Evolutionary conservation across 2,113 vertebrate genomes (phyloP), one percentile per base, ranked within the genome.

Genomic region (Tyrannus savana): DNA sequence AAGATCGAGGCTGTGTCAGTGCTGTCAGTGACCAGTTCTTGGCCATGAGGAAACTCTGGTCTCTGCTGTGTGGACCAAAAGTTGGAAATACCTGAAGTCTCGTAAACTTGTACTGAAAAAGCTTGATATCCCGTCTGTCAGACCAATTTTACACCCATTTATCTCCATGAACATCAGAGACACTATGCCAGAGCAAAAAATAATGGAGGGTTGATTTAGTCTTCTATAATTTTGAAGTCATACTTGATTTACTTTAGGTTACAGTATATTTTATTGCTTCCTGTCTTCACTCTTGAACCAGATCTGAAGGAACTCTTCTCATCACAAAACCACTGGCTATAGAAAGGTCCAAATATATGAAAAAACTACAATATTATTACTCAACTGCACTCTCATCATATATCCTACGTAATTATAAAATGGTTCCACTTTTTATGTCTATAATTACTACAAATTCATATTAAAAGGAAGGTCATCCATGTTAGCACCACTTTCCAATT

Each of bases 381-480:
- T 86, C 56, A 39, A 46, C 44, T 46, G 15, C 67, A 47, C 72
- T 64, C 73, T 95, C 68, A 83, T 83, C 59, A 19, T 58, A n/a
- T 66, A n/a, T 86, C 55, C 47, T 52, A 86, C 0, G 1, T 74
- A 90, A 90, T 92, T 90, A 86, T 28, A n/a, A 92, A 89, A 47
- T 5, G 1, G n/a, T 84, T 90, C 47, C 41, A 56, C 56, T 67
- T 93, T 90, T 84, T 55, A 81, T 92, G 37, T 37, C 59, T 52
- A 31, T 96, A 92, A 94, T 94, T 87, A 69, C 49, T 94, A 87
- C 79, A 92, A 89, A 94, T 79, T 93, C 73, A 25, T 84, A 71
- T 72, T 72, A 93, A 88, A 96, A 81, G 9, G 47, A 90, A 90
- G 56, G 79, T 84, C 84, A 74, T 71, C 58, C 60, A 58, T 86